These are phyloP conservation scores for Paramormyrops hopkinsi DNA, from an alignment of 2,797 vertebrate species.

Conservation along the genomic window DNA sequence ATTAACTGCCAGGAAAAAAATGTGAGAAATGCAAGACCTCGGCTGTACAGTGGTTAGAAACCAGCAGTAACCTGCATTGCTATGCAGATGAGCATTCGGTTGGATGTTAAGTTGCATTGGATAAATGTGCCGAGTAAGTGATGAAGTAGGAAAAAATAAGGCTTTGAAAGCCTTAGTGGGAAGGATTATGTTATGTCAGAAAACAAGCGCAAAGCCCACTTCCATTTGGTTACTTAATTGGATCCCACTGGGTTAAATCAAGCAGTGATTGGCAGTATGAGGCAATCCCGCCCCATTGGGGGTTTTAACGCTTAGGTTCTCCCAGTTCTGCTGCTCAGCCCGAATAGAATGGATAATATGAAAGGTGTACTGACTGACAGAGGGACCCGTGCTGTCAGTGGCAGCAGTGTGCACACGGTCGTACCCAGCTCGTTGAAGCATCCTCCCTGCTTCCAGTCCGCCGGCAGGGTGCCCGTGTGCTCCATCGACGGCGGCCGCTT, in stretches of 20 bases:
- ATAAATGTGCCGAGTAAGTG: neutral
- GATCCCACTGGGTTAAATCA: neutral
- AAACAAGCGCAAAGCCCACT: neutral
- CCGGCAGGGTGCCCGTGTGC: constrained; percentile 77
- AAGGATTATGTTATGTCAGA: neutral
- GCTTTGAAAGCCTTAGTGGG: neutral
- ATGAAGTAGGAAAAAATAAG: neutral
- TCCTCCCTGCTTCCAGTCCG: constrained; percentile 86
- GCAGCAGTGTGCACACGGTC: constrained; percentile 20
- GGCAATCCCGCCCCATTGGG: neutral
- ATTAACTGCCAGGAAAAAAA: neutral
- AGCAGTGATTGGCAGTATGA: neutral
- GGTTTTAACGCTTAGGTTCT: neutral
- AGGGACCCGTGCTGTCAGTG: neutral
- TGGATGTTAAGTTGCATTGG: neutral
- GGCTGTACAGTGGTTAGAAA: neutral
- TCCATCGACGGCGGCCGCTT: constrained; percentile 62
- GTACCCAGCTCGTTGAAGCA: constrained; percentile 85
- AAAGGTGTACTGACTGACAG: neutral
- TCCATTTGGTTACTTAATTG: neutral
- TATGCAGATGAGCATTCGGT: neutral
- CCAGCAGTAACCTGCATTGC: neutral
- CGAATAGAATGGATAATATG: neutral
- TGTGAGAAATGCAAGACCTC: neutral
- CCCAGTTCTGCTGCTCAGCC: neutral